Conservation (phyloP, 2,888 invertebrate species). For the Nephrocerus scutellatus region DNA sequence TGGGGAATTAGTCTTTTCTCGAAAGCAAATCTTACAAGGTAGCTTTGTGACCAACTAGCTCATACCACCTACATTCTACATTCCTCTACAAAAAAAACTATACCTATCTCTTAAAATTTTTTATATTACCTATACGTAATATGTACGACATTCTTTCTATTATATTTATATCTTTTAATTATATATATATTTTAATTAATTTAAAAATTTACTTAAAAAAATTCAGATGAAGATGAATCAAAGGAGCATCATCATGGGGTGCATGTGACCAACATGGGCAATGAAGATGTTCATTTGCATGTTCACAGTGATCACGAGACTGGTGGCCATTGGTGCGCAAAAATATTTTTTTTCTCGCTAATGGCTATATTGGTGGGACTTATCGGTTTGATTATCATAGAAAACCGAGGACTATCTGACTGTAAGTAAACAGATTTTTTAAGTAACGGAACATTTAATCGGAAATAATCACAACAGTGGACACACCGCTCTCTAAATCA, state of each 20-base stretch:
- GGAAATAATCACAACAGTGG: conserved; percentile 47
- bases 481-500: conserved; percentile 57
- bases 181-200: conserved; percentile 17
- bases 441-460: background rate
- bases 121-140: too few relatives aligned
- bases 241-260: conserved; percentile 41
- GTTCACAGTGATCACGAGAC: conserved; percentile 68
- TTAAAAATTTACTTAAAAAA: conserved; percentile 18
- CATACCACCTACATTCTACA: too few relatives aligned
- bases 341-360: conserved; percentile 71
- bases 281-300: conserved; percentile 70
- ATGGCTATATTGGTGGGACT: conserved; percentile 64
- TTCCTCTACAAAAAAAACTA: background rate
- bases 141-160: too few relatives aligned
- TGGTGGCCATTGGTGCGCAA: conserved; percentile 78
- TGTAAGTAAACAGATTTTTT: conserved; percentile 53
- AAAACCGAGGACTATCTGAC: conserved; percentile 71
- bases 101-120: background rate
- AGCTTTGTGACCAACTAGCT: too few relatives aligned
- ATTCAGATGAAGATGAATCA: conserved; percentile 44
- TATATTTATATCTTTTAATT: too few relatives aligned
- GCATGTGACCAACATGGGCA: conserved; percentile 47
- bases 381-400: conserved; percentile 70
- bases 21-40: conserved; percentile 45
- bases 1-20: conserved; percentile 41